phyloP scores from a whole-genome alignment of 2,888 invertebrate genomes.

The Pediacus dermestoides region DNA sequence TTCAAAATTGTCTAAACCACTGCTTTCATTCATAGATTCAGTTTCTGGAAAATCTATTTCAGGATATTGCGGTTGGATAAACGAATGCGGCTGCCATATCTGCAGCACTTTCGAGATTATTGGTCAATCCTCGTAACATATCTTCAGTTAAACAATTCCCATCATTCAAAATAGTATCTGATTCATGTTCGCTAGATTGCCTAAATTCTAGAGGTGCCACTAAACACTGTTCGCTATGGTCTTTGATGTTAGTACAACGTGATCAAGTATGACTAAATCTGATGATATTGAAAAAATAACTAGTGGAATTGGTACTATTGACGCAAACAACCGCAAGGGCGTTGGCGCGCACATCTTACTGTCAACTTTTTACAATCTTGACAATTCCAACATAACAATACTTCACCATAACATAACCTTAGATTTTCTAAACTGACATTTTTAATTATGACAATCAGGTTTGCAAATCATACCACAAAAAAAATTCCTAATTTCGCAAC shows the following conservation, averaged over 20 bases:
- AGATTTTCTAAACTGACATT: no score
- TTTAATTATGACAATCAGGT: no score
- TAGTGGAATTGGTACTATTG: no score
- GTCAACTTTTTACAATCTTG: no score
- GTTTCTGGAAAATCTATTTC: slow-evolving; percentile 3
- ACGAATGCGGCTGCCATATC: slow-evolving; percentile 3
- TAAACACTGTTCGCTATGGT: slow-evolving; percentile 1
- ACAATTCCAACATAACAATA: no score
- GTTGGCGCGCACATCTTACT: no score
- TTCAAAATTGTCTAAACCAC: slow-evolving; percentile 2
- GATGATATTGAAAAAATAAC: no score
- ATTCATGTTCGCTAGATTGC: slow-evolving; percentile 3
- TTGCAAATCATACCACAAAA: no score
- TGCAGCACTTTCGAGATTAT: slow-evolving; percentile 2
- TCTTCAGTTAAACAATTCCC: slow-evolving; percentile 3
- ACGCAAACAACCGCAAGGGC: no score
- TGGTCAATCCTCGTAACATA: slow-evolving; percentile 3
- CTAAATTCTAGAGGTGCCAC: slow-evolving; percentile 3
- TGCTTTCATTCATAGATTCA: slow-evolving; percentile 3
- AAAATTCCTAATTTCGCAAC: no score
- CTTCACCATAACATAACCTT: no score
- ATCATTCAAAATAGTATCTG: slow-evolving; percentile 1
- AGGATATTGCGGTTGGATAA: slow-evolving; percentile 3
- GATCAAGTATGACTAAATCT: no score
- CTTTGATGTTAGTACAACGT: not conserved